Evolutionary conservation across 2,113 vertebrate species (phyloP), one percentile per base, ranked within the genome.

Genomic region (Nycticebus coucang): DNA sequence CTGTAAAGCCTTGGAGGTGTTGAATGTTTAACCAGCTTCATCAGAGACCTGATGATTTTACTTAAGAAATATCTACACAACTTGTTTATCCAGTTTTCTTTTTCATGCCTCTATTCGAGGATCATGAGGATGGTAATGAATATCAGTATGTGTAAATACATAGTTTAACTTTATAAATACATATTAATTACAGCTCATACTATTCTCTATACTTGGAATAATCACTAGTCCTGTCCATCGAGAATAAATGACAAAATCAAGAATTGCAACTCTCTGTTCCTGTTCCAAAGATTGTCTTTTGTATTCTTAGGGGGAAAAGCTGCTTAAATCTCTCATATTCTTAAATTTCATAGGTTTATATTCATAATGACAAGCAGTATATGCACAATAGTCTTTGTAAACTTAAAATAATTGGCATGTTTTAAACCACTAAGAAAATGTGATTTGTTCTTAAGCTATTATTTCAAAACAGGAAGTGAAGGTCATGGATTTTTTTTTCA

Each of bases 381-480:
- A 30, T 41, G 18, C 13, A 62, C 9, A 87, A 59, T 69, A 64
- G 72, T 89, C 53, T 95, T 74, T 88, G 13, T 71, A 85, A 93
- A 50, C 24, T 62, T 68, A 74, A 94, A 86, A 62, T 60, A 28
- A 41, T 69, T 87, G 45, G 4, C 13, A 30, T 66, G 79, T 75
- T 83, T 87, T 64, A 92, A 93, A 89, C 28, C 75, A 81, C 26
- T 83, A 62, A 96, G 87, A 9, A 62, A 87, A 66, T 90, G 9
- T 71, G n/a, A 74, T 95, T 68, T 92, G 37, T 80, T 79, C 64
- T 69, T 83, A 96, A 96, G 35, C 7, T 83, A 41, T 81, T 89
- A 82, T 83, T 96, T 96, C 74, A 90, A 95, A 96, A 90, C 59
- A 96, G 55, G 83, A 93, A 94, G 4, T 69, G 33, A 89, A 96